Evolutionary conservation across 1,140 invertebrate species (phyloP).

Genomic region (Pachypsylla venusta): DNA sequence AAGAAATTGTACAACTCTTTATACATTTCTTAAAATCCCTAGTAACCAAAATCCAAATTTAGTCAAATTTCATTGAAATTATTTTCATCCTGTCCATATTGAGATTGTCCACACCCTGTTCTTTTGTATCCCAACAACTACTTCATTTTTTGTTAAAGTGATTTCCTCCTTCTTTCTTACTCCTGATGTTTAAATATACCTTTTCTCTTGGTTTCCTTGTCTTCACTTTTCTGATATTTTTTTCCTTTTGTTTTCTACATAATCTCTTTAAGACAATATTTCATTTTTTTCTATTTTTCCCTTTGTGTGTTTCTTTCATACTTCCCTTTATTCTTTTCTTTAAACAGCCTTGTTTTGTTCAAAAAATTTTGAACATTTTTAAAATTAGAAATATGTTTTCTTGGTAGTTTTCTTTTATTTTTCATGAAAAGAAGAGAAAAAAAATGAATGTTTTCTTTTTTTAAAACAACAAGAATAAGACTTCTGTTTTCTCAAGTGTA

Average conservation of each 20-base stretch:
- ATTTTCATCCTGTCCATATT: too few relatives aligned
- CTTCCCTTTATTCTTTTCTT: conserved; percentile 4
- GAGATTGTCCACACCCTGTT: conserved; percentile 2
- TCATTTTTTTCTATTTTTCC: neutral
- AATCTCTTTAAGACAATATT: conserved; percentile 9
- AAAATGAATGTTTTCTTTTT: conserved; percentile 4
- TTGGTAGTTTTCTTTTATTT: too few relatives aligned
- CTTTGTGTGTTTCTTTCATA: neutral
- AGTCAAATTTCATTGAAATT: too few relatives aligned
- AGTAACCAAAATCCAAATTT: too few relatives aligned
- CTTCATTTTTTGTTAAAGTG: conserved; percentile 5
- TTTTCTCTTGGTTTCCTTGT: neutral
- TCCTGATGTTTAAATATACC: neutral
- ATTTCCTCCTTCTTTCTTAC: neutral
- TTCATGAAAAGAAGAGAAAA: too few relatives aligned
- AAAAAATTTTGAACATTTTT: conserved; percentile 7
- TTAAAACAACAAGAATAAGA: conserved; percentile 1
- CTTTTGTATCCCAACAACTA: neutral
- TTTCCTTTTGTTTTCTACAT: neutral
- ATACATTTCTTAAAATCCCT: too few relatives aligned
- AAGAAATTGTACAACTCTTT: too few relatives aligned
- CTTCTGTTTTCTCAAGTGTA: too few relatives aligned
- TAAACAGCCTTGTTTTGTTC: too few relatives aligned
- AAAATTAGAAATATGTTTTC: conserved; percentile 9
- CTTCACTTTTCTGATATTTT: neutral